Base-by-base conservation (phyloP, 1,140 invertebrate species). In the Euschistus heros region DNA sequence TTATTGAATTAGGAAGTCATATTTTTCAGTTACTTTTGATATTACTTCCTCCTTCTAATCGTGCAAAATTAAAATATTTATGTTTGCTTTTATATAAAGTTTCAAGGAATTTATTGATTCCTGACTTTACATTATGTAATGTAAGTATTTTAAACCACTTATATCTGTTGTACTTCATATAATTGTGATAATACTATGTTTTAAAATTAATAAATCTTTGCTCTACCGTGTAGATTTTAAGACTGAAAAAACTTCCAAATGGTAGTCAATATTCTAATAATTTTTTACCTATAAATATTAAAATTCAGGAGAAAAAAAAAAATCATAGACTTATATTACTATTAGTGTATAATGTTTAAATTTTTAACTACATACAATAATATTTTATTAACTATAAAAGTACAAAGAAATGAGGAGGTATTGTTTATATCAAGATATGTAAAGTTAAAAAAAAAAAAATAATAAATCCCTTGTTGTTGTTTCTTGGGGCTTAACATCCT, bases 21-120 rank as follows among this genome's bases (percentile, higher is more conserved):
- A 22, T 50, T 18, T 50, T 50, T 50, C 47, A 50, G n/a, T 50
- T 50, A 22, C 47, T 50, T 22, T 50, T 50, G 10, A 50, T 50
- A 6, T 22, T 50, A n/a, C 47, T 50, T 50, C 47, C 47, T 50
- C 47, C 47, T 14, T 50, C n/a, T 17, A 50, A 14, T 50, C 47
- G 47, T n/a, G 47, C 47, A 1, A 18, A 50, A 50, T 50, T 50
- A 22, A 50, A 50, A 22, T 20, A 50, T 22, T 22, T 50, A 6
- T 50, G 47, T 50, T 50, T 50, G 22, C 22, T 50, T 20, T 20
- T 50, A 17, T 18, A 20, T 50, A 22, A 50, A 22, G 5, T 50
- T 50, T 50, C 47, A 18, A 50, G 22, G 7, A 50, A 50, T 50
- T 18, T 18, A 7, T 6, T 17, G 5, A 5, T 50, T 50, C 47